Conservation (phyloP, 2,113 vertebrate species). For the Larimichthys polyactis region DNA sequence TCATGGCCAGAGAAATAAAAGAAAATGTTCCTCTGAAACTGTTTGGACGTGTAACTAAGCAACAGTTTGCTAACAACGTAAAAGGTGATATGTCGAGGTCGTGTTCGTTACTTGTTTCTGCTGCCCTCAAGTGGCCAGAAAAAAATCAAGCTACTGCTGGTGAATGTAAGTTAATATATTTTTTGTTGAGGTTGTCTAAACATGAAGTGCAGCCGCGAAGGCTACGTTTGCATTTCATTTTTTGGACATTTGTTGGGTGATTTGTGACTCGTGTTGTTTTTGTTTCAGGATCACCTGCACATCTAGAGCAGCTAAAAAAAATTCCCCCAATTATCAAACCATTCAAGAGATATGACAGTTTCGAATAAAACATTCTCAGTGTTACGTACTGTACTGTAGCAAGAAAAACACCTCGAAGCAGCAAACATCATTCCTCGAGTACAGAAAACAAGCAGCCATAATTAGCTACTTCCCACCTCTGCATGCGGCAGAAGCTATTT, state of each 20-base stretch:
- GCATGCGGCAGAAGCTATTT: constrained; percentile 13
- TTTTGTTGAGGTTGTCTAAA: too few species aligned
- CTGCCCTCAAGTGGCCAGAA: too few species aligned
- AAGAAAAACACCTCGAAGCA: constrained; percentile 10
- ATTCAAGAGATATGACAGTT: not conserved
- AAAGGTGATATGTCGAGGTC: too few species aligned
- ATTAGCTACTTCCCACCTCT: constrained; percentile 38
- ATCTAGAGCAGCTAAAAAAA: not conserved
- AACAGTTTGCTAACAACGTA: too few species aligned
- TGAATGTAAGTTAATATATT: too few species aligned
- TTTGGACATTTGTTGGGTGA: too few species aligned
- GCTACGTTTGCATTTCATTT: not conserved
- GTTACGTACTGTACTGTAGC: not conserved
- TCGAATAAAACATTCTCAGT: not conserved
- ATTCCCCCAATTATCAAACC: not conserved
- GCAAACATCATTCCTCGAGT: constrained; percentile 6
- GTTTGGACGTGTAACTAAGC: too few species aligned
- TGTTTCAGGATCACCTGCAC: too few species aligned
- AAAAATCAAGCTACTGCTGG: not conserved
- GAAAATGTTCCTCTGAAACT: too few species aligned
- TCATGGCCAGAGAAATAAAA: too few species aligned
- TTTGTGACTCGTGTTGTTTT: not conserved
- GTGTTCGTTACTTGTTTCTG: too few species aligned
- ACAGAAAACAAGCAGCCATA: constrained; percentile 7
- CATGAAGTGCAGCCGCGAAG: not conserved